Base-by-base conservation (phyloP, 2,797 vertebrate species). In the Aphelocoma californica region DNA sequence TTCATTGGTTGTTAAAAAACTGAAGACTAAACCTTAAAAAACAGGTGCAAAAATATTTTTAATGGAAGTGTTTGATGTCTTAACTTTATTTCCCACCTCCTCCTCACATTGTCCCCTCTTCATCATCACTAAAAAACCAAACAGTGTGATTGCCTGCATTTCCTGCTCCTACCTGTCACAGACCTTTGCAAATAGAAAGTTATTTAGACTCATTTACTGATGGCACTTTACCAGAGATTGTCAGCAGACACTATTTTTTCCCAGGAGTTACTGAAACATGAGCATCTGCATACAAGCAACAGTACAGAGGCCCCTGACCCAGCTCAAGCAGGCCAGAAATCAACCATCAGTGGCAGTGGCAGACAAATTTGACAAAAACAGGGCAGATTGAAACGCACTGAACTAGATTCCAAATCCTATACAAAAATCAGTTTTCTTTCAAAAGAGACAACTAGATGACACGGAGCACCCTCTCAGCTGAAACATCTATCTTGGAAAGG, bases 301-400 rank as follows among this genome's bases (percentile, higher is more conserved):
- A 64, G 23, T 0, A 1, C 29, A 87, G 42, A 64, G 36, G 42
- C 10, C 71, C 36, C 19, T 34, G 57, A 67, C 34, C 7, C 53
- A 78, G 19, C 50, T 71, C 38, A 50, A n/a, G 10, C 19, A 51
- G 10, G 31, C 10, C 40, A 70, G 44, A 29, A 84, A 86, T 12
- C 20, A 71, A 72, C 16, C 12, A 17, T 7, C 38, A 40, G 50
- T 10, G 10, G 38, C 38, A 88, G 50, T 0, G 0, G 32, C 12
- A 45, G 50, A 42, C 51, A 90, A 77, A 85, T 24, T 9, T 42
- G 25, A 78, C 11, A 12, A 48, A 88, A 80, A 75, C 1, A 2
- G 11, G 7, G 25, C 0, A 3, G 26, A 44, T 0, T 24, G 48
- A 73, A 85, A 48, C 5, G 36, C 7, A 70, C 1, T 19, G 18